These are phyloP conservation scores for Apotomis turbidana DNA, from an alignment of 2,888 invertebrate genomes.

Conservation along the genomic window DNA sequence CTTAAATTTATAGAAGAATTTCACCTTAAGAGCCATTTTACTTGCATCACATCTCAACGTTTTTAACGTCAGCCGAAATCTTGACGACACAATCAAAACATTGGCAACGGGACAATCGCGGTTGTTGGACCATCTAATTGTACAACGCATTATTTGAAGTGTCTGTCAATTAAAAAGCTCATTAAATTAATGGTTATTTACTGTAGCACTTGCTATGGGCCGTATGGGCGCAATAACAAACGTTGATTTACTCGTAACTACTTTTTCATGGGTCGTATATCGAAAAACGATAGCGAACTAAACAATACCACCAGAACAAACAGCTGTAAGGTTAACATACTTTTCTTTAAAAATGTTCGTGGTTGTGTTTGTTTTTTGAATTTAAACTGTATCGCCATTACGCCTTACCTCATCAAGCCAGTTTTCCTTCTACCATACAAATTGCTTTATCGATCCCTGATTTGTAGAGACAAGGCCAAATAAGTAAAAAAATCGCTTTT, in stretches of 20 bases:
- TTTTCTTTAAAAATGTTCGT: no score
- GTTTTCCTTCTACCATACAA: no score
- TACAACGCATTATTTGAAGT: constrained; percentile 38
- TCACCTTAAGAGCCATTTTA: background rate
- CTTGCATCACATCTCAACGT: background rate
- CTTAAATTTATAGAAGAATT: constrained; percentile 9
- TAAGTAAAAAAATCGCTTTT: no score
- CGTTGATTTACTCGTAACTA: background rate
- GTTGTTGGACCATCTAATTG: constrained; percentile 40
- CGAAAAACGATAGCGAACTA: background rate
- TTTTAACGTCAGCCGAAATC: constrained; percentile 14
- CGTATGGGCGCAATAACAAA: background rate
- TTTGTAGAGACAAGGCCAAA: no score
- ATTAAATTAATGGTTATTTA: constrained; percentile 38
- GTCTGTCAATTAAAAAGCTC: constrained; percentile 41
- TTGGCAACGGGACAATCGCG: constrained; percentile 43
- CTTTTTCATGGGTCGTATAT: constrained; percentile 2
- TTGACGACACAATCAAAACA: constrained; percentile 42
- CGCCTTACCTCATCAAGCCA: no score
- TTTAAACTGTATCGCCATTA: no score
- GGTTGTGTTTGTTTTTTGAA: no score
- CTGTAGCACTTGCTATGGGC: background rate
- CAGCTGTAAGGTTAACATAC: no score
- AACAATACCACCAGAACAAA: background rate
- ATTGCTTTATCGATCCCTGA: no score